These are phyloP conservation scores for Pogonus chalceus DNA, from an alignment of 1,140 invertebrate genomes.

Conservation along the genomic window DNA sequence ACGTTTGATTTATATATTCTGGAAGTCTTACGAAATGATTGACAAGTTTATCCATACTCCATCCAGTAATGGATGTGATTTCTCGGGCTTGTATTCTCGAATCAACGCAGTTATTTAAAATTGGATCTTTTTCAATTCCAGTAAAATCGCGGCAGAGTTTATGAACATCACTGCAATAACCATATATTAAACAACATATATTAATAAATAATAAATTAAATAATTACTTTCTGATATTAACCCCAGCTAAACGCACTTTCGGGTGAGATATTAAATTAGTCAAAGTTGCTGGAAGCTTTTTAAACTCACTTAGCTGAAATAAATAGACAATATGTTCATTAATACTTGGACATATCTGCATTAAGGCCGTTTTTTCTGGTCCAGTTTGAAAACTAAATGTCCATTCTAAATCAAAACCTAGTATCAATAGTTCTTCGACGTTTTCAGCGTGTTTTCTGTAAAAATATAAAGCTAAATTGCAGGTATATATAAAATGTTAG, in stretches of 20 bases:
- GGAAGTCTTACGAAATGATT: constrained; percentile 41
- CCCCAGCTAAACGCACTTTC: constrained; percentile 47
- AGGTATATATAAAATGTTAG: constrained; percentile 8
- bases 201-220: constrained; percentile 11
- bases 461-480: constrained; percentile 11
- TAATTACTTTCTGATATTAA: constrained; percentile 53
- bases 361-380: constrained; percentile 47
- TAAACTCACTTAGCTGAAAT: constrained; percentile 43
- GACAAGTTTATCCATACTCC: constrained; percentile 51
- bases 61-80: constrained; percentile 41
- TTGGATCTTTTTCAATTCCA: constrained; percentile 40
- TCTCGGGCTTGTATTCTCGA: constrained; percentile 45
- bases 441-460: constrained; percentile 39
- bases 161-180: constrained; percentile 43
- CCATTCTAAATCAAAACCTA: constrained; percentile 57
- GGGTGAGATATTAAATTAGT: constrained; percentile 43
- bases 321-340: constrained; percentile 40
- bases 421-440: constrained; percentile 32
- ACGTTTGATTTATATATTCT: too few species aligned
- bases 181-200: constrained; percentile 5
- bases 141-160: constrained; percentile 52
- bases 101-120: constrained; percentile 50
- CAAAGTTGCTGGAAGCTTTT: constrained; percentile 45
- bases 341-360: constrained; percentile 45
- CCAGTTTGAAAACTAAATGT: constrained; percentile 50